Base-by-base conservation (phyloP, 1,140 invertebrate species). In the Diploscapter pachys region DNA sequence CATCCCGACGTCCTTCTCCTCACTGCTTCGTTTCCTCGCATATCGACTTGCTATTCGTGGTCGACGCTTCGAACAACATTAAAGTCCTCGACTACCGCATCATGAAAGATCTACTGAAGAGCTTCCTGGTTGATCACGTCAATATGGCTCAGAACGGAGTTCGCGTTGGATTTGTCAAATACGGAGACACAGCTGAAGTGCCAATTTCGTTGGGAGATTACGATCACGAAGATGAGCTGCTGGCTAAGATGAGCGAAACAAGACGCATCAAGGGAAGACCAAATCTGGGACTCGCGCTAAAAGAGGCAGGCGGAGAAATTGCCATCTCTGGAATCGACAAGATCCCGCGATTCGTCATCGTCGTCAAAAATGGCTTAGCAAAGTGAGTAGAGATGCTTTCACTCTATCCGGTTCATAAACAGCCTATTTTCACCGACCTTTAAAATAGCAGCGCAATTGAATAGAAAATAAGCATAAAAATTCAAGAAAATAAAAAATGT, bases 91-190 rank as follows among this genome's bases (percentile, higher is more conserved):
- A 85, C 55, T 85, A 85, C 64, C 77, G 83, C 8, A 64, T 85
- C n/a, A 85, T 85, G 83, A 85, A 85, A 63, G 83, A 84, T 56
- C 51, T 83, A 5, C 64, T 85, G 6, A 85, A 85, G 68, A 72
- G 75, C 3, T 84, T 84, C 75, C 70, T 84, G 31, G 72, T 64
- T 50, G 83, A 84, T 5, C 75, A 85, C 65, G 82, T 84, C 69
- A 81, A 84, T 64, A 66, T 84, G 8, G 65, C 75, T 5, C 63
- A 69, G 48, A 84, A 84, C 63, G 66, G 78, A 48, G 84, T 84
- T 3, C 73, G 83, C 6, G 79, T 85, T 48, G 83, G 83, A 55
- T 55, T 85, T 13, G 62, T 85, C 4, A 85, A 85, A 53, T 82
- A 79, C 68, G 80, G 80, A 64, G 80, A 78, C 50, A 69, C 63